Conservation (phyloP, 2,888 invertebrate species). For the Arrhopalites spinosus region DNA sequence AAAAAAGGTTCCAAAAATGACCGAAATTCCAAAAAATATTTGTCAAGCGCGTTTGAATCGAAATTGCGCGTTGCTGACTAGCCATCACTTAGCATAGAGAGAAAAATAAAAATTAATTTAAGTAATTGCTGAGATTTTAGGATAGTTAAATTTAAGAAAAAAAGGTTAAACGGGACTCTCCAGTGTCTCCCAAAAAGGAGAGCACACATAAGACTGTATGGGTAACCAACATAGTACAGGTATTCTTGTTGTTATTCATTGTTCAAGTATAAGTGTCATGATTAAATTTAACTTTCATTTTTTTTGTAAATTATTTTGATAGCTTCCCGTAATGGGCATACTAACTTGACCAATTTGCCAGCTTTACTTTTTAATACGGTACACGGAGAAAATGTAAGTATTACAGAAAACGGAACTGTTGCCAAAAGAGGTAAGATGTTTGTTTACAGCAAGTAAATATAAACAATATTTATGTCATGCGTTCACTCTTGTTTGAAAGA, state of each 20-base stretch:
- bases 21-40: no score
- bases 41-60: no score
- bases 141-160: no score
- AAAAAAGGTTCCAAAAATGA: neutral
- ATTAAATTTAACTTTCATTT: neutral
- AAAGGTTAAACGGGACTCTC: neutral
- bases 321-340: slow-evolving; percentile 28
- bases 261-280: no score
- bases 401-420: slow-evolving; percentile 80
- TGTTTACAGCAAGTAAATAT: no score
- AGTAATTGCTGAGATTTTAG: no score
- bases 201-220: neutral
- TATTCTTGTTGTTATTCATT: no score
- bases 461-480: no score
- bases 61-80: neutral
- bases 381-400: slow-evolving; percentile 90
- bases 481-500: no score
- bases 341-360: slow-evolving; percentile 68
- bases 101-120: neutral
- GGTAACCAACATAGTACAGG: no score
- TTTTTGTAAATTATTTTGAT: neutral
- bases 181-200: neutral
- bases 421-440: no score
- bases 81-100: no score
- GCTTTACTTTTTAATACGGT: slow-evolving; percentile 84